Percentiles rank a stretch among this genome's conserved stretches.
Conservation (phyloP, 2,888 invertebrate species). For the Patella pellucida region DNA sequence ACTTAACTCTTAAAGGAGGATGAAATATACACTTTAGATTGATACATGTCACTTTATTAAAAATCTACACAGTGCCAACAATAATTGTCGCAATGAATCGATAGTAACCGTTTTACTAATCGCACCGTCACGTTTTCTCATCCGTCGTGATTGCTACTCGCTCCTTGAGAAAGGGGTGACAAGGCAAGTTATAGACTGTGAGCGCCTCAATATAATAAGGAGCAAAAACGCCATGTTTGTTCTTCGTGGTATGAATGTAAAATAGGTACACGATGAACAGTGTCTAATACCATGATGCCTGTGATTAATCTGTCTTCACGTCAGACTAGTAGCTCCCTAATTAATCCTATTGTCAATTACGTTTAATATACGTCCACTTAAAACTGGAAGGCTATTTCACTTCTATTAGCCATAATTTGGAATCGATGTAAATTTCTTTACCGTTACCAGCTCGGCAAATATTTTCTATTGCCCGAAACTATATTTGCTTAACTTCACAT, state of each 20-base stretch:
- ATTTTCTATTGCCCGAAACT: conserved; percentile 9
- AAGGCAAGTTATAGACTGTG: not conserved
- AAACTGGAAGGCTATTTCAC: conserved; percentile 9
- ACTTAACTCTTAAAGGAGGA: too few relatives aligned
- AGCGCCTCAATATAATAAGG: not conserved
- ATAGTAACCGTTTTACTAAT: conserved; percentile 8
- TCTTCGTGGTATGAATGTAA: conserved; percentile 6
- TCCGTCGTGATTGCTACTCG: not conserved
- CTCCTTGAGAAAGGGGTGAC: not conserved
- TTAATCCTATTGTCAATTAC: conserved; percentile 11
- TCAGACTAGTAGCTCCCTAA: conserved; percentile 9
- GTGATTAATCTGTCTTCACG: not conserved
- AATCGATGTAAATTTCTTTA: conserved; percentile 7
- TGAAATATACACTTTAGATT: not conserved
- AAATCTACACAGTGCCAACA: not conserved
- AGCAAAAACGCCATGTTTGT: not conserved
- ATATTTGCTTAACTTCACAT: conserved; percentile 3
- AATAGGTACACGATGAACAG: not conserved
- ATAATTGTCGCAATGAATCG: not conserved
- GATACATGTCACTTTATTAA: conserved; percentile 7
- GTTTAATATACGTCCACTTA: conserved; percentile 11
- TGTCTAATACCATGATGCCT: not conserved
- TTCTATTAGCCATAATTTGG: not conserved
- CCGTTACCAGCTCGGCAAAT: not conserved
- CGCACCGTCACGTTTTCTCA: not conserved